Percentiles rank a stretch among this genome's conserved stretches.
Evolutionary conservation across 1,140 invertebrate genomes (phyloP).

Genomic region (Pemphigus obesinymphae): DNA sequence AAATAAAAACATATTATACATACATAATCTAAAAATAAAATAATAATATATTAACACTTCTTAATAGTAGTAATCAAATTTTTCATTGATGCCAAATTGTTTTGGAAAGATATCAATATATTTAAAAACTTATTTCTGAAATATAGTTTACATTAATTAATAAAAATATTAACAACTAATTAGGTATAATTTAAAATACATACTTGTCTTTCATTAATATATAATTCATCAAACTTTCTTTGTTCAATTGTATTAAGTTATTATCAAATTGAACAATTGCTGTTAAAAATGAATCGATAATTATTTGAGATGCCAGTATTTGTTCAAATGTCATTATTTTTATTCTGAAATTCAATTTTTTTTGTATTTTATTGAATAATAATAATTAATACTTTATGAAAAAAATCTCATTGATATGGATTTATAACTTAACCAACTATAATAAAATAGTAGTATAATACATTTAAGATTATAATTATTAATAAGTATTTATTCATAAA

Average conservation of each 20-base stretch:
- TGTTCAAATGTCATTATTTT: background rate
- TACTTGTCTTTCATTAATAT: conserved; percentile 18
- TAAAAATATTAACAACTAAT: background rate
- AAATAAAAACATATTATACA: background rate
- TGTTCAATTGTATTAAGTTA: background rate
- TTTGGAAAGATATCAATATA: conserved; percentile 8
- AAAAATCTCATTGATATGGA: no score
- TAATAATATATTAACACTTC: background rate
- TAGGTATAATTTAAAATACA: background rate
- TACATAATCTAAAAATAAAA: background rate
- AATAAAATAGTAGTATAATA: no score
- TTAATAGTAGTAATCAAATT: background rate
- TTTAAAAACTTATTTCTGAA: conserved; percentile 19
- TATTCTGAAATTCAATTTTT: conserved; percentile 20
- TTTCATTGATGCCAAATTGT: conserved; percentile 1
- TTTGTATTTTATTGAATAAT: background rate
- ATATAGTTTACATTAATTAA: background rate
- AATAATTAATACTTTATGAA: no score
- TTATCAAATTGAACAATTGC: background rate
- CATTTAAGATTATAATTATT: no score
- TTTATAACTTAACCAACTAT: no score
- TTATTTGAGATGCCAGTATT: background rate
- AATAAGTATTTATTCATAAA: no score
- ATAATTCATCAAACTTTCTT: background rate
- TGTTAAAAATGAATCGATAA: conserved; percentile 4